A percentile compares a stretch with the other conserved stretches of the same genome.
Evolutionary conservation across 2,797 vertebrate genomes (phyloP).

Genomic region (Spinus pinus): DNA sequence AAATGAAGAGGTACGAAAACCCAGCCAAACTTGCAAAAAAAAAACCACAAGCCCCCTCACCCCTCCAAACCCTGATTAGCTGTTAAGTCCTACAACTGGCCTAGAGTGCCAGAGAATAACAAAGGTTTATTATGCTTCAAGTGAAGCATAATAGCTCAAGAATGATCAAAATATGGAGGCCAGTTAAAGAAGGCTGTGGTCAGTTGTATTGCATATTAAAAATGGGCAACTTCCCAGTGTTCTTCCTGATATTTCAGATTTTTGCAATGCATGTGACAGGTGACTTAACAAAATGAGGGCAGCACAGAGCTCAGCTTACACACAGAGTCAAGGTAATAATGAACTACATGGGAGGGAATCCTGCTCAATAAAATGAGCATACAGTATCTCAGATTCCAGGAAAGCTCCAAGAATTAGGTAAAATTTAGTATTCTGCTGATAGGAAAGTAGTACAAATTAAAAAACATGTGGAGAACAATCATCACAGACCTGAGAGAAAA

Average conservation of each 20-base stretch:
- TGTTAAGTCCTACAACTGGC: not conserved
- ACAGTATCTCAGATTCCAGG: not conserved
- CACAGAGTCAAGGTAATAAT: not conserved
- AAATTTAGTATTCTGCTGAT: not conserved
- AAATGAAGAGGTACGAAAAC: not conserved
- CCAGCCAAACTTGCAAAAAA: not conserved
- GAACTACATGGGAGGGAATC: not conserved
- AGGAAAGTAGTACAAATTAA: not conserved
- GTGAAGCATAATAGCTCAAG: not conserved
- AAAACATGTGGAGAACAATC: not conserved
- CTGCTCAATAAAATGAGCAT: not conserved
- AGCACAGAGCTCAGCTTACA: not conserved
- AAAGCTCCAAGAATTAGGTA: not conserved
- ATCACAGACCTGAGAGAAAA: not conserved
- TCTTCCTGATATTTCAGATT: not conserved
- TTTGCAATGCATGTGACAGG: not conserved
- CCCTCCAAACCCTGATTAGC: not conserved
- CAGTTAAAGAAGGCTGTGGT: not conserved
- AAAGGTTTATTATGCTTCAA: not conserved
- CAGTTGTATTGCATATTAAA: not conserved
- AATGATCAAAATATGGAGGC: not conserved
- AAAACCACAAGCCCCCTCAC: accelerated
- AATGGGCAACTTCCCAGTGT: not conserved
- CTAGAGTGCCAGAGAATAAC: not conserved
- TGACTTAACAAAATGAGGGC: not conserved